Conservation (phyloP, 1,140 invertebrate species). For the Drosophila rhopaloa region DNA sequence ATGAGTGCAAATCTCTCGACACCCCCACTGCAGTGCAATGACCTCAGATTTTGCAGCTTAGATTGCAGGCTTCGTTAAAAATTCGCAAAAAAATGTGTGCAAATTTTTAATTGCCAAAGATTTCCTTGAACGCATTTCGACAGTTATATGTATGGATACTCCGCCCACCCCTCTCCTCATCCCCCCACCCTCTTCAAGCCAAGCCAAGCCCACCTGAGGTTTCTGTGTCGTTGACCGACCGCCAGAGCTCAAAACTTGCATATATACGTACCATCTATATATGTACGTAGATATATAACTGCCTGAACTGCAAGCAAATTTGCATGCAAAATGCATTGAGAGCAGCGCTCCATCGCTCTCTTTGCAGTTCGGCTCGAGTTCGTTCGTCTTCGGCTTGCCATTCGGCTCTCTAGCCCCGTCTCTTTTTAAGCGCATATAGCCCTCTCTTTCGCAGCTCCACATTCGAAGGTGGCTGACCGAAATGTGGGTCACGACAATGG, state of each 20-base stretch:
- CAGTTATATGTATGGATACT: slow-evolving; percentile 22
- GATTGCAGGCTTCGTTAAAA: slow-evolving; percentile 15
- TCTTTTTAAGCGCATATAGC: slow-evolving; percentile 16
- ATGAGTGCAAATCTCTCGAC: slow-evolving; percentile 70
- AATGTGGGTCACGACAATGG: slow-evolving; percentile 85
- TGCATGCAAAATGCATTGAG: slow-evolving; percentile 77
- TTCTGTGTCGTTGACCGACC: slow-evolving; percentile 84
- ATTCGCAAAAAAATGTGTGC: slow-evolving; percentile 15
- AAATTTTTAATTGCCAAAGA: slow-evolving; percentile 68
- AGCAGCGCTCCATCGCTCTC: slow-evolving; percentile 34
- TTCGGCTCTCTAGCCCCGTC: slow-evolving; percentile 13
- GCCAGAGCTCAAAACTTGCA: slow-evolving; percentile 63
- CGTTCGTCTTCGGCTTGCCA: slow-evolving; percentile 7
- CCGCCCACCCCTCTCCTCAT: slow-evolving; percentile 5
- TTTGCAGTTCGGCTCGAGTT: slow-evolving; percentile 12
- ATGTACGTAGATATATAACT: slow-evolving; percentile 16
- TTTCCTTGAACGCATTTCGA: slow-evolving; percentile 79
- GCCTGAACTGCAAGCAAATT: slow-evolving; percentile 63
- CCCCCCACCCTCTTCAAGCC: slow-evolving; percentile 12
- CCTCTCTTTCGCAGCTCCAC: slow-evolving; percentile 69
- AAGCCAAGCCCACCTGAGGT: slow-evolving; percentile 85
- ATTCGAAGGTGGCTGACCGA: slow-evolving; percentile 84
- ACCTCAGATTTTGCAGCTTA: slow-evolving; percentile 41
- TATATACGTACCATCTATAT: slow-evolving; percentile 18
- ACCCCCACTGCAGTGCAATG: slow-evolving; percentile 53